These are phyloP conservation scores for Trichomalopsis sarcophagae DNA, from an alignment of 1,140 invertebrate species.

Conservation along the genomic window DNA sequence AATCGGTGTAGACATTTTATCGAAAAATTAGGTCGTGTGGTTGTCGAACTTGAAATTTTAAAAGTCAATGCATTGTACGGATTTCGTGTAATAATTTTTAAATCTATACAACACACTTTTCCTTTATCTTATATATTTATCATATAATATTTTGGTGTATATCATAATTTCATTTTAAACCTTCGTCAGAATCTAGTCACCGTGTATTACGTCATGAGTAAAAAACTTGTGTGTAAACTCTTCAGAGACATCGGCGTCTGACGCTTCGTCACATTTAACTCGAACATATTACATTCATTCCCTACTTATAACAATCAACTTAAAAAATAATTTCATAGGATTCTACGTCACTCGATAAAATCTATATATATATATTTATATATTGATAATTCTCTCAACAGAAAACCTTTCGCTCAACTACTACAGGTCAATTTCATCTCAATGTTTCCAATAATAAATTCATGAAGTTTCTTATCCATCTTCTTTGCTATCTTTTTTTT, in stretches of 20 bases:
- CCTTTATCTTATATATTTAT: conserved; percentile 39
- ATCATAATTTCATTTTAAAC: conserved; percentile 43
- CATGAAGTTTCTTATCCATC: not conserved
- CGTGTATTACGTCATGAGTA: conserved; percentile 36
- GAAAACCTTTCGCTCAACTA: conserved; percentile 23
- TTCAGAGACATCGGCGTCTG: conserved; percentile 47
- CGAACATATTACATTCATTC: conserved; percentile 40
- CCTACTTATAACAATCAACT: conserved; percentile 50
- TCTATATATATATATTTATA: conserved; percentile 26
- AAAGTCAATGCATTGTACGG: conserved; percentile 37
- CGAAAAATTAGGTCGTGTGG: conserved; percentile 39
- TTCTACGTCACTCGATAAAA: conserved; percentile 36
- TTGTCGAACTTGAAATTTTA: conserved; percentile 39
- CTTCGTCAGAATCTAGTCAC: conserved; percentile 39
- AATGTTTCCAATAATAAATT: conserved; percentile 15
- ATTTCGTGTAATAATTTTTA: conserved; percentile 13
- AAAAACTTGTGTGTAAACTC: conserved; percentile 51
- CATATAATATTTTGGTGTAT: conserved; percentile 50
- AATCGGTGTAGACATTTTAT: conserved; percentile 2
- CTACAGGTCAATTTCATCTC: conserved; percentile 16
- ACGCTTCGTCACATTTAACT: conserved; percentile 48
- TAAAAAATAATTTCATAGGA: conserved; percentile 39
- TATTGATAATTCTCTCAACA: conserved; percentile 32
- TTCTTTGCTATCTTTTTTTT: conserved; percentile 12
- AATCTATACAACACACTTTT: conserved; percentile 46